Conservation (phyloP, 30 jellyfish, hydroid and myxozoan genomes). For the Pelagia noctiluca region DNA sequence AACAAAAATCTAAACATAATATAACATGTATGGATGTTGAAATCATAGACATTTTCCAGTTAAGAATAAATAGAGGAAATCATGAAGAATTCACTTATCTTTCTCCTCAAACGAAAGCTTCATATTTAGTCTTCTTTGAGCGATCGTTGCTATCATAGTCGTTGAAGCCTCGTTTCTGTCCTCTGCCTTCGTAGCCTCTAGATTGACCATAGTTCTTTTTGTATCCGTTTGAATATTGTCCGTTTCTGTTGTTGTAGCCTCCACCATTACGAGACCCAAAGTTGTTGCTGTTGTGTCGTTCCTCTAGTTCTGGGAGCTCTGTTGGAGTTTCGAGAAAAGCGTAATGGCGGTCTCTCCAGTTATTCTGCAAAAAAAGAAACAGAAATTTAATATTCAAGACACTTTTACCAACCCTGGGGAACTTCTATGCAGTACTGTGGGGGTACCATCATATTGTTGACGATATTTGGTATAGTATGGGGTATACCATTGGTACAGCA, state of each 20-base stretch:
- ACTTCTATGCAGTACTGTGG: not conserved
- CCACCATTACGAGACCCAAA: conserved; percentile 28
- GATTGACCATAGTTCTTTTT: conserved; percentile 17
- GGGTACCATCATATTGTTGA: no score
- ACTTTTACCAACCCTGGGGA: not conserved
- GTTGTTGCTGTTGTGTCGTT: conserved; percentile 38
- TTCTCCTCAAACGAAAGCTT: conserved; percentile 7
- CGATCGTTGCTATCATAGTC: conserved; percentile 15
- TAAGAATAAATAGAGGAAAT: no score
- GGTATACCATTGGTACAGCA: no score
- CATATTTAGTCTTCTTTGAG: not conserved
- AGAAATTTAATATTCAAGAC: no score
- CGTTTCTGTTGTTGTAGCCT: conserved; percentile 9
- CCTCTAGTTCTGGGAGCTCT: conserved; percentile 87
- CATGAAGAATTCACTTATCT: no score
- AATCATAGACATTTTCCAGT: no score
- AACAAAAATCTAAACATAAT: no score
- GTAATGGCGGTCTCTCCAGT: conserved; percentile 87
- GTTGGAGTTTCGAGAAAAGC: conserved; percentile 88
- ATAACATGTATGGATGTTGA: no score
- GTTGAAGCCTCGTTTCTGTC: conserved; percentile 19
- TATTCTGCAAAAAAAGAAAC: conserved; percentile 65
- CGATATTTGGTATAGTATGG: no score
- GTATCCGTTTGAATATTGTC: conserved; percentile 26
- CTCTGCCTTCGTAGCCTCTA: not conserved